Percentiles rank a stretch among this genome's conserved stretches.
phyloP scores from a whole-genome alignment of 2,888 invertebrate genomes.

The Hirudinaria manillensis region DNA sequence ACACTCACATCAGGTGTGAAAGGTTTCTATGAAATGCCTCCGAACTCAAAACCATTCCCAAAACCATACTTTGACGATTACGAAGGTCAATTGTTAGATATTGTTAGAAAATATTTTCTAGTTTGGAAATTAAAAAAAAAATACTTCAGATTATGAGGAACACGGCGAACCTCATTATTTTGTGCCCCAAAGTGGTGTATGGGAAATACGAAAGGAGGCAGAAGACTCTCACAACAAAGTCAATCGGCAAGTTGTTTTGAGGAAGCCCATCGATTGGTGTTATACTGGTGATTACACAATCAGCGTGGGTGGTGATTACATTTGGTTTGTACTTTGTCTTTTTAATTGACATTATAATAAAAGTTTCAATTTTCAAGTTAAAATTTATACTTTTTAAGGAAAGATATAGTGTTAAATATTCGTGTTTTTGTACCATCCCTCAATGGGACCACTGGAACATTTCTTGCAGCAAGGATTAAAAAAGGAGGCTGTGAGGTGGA shows the following conservation, averaged over 20 bases:
- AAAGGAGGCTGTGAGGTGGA: constrained; percentile 22
- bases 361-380: neutral
- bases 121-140: neutral
- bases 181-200: constrained; percentile 51
- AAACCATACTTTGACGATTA: constrained; percentile 39
- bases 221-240: constrained; percentile 43
- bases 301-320: constrained; percentile 46
- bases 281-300: constrained; percentile 35
- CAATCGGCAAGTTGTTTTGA: constrained; percentile 48
- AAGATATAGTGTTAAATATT: neutral
- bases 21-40: constrained; percentile 38
- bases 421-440: constrained; percentile 41
- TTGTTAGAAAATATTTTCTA: neutral
- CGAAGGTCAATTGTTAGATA: constrained; percentile 36
- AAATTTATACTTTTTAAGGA: neutral
- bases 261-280: constrained; percentile 49
- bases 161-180: constrained; percentile 47
- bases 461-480: constrained; percentile 44
- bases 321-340: constrained; percentile 42
- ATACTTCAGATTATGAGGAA: constrained; percentile 41
- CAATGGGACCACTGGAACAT: constrained; percentile 47
- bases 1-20: constrained; percentile 44
- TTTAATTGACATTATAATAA: neutral
- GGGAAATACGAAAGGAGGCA: constrained; percentile 44
- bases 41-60: constrained; percentile 39